A percentile compares a stretch with the other conserved stretches of the same genome.
These are phyloP conservation scores for Leptinotarsa tumamoca DNA, from an alignment of 2,888 invertebrate genomes.

Conservation along the genomic window DNA sequence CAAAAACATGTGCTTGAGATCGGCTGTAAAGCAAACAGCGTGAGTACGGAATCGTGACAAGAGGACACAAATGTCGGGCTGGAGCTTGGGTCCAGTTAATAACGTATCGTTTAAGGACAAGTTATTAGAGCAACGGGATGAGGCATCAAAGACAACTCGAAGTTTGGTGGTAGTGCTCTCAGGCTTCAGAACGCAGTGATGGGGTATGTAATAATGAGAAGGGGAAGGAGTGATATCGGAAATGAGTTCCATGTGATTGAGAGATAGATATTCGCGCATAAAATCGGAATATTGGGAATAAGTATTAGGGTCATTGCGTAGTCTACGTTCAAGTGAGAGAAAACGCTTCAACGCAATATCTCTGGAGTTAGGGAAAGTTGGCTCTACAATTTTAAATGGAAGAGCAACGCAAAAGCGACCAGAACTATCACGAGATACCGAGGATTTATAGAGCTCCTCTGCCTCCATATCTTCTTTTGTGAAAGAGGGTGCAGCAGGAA, in stretches of 20 bases:
- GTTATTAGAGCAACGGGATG: not conserved
- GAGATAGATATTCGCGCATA: slow-evolving; percentile 14
- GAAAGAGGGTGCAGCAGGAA: not conserved
- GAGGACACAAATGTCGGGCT: not conserved
- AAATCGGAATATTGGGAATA: slow-evolving; percentile 20
- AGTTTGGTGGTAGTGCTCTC: not conserved
- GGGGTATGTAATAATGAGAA: slow-evolving; percentile 20
- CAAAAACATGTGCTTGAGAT: slow-evolving; percentile 2
- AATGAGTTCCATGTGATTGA: slow-evolving; percentile 6
- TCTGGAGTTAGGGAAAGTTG: slow-evolving; percentile 11
- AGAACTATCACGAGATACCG: not conserved
- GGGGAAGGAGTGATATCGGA: slow-evolving; percentile 11
- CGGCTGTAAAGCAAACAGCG: slow-evolving; percentile 6
- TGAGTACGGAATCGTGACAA: not conserved
- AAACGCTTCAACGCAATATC: slow-evolving; percentile 11
- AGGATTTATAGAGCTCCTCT: not conserved
- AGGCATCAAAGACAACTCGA: too few species aligned
- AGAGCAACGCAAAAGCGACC: slow-evolving; percentile 20
- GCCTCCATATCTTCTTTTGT: not conserved
- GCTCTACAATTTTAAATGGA: slow-evolving; percentile 1
- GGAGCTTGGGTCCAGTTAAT: not conserved
- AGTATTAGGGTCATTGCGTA: slow-evolving; percentile 1
- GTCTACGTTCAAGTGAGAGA: slow-evolving; percentile 3
- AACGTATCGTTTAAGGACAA: not conserved
- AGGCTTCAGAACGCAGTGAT: slow-evolving; percentile 24